These are phyloP conservation scores for Otus sunia DNA, from an alignment of 2,113 vertebrate species.

Conservation along the genomic window DNA sequence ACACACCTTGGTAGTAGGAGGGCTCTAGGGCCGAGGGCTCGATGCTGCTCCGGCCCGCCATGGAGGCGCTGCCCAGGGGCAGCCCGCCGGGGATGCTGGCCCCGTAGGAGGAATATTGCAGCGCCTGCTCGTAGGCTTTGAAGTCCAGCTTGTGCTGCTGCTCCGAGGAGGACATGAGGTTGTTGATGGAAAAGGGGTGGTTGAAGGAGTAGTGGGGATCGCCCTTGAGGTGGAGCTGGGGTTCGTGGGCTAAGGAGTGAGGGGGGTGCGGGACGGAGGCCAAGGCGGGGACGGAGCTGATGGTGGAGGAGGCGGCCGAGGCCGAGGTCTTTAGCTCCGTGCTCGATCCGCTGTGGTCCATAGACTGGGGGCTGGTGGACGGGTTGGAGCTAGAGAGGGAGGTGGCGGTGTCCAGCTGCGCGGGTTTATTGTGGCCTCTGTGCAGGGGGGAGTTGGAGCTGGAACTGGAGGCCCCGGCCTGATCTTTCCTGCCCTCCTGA, in stretches of 20 bases:
- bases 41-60: constrained; percentile 84
- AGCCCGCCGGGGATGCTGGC: constrained; percentile 79
- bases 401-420: constrained; percentile 79
- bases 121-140: constrained; percentile 95
- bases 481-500: constrained; percentile 74
- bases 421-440: constrained; percentile 72
- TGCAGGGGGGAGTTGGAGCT: constrained; percentile 79
- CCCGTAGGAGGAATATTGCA: constrained; percentile 91
- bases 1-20: constrained; percentile 97
- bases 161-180: constrained; percentile 97
- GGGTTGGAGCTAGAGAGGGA: constrained; percentile 75
- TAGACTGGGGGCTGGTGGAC: constrained; percentile 76
- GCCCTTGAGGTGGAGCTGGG: constrained; percentile 92
- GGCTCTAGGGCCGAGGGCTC: constrained; percentile 91
- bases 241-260: constrained; percentile 87
- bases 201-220: constrained; percentile 98
- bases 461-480: constrained; percentile 62
- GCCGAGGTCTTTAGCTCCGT: constrained; percentile 84
- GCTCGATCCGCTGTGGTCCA: constrained; percentile 79
- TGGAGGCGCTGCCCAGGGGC: constrained; percentile 77
- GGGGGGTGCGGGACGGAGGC: constrained; percentile 81
- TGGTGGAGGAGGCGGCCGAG: constrained; percentile 73
- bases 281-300: constrained; percentile 77
- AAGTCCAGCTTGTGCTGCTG: constrained; percentile 99
- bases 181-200: constrained; percentile 99